These are phyloP conservation scores for Bothrops jararaca DNA, from an alignment of 2,113 vertebrate genomes.

Conservation along the genomic window DNA sequence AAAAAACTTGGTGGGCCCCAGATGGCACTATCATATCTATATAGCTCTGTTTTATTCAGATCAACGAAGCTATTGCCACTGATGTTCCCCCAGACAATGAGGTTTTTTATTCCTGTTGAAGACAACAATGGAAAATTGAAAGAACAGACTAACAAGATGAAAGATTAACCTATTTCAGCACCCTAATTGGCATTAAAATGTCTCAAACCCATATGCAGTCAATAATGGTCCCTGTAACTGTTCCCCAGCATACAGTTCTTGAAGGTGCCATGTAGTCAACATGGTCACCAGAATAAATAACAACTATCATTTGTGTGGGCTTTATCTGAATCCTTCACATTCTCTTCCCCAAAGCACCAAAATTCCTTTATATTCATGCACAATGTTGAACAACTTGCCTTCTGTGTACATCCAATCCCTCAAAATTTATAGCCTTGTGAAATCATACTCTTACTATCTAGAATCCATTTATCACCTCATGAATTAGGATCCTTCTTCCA, in stretches of 20 bases:
- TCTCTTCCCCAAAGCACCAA: background rate
- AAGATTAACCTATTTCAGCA: background rate
- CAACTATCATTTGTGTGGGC: constrained; percentile 8
- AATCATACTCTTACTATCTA: background rate
- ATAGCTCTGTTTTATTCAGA: constrained; percentile 80
- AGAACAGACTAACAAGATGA: background rate
- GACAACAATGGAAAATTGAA: constrained; percentile 36
- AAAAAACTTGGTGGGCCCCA: constrained; percentile 78
- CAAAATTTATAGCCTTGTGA: background rate
- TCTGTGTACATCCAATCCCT: background rate
- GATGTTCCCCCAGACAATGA: constrained; percentile 93
- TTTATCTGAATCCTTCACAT: background rate
- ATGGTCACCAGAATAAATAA: background rate
- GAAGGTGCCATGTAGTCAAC: background rate
- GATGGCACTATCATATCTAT: constrained; percentile 75
- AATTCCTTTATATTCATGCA: background rate
- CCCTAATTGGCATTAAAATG: background rate
- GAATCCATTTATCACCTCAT: background rate
- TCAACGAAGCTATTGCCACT: constrained; percentile 81
- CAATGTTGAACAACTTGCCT: background rate
- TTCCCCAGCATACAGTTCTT: background rate
- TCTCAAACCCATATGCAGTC: background rate
- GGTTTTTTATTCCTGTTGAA: constrained; percentile 77
- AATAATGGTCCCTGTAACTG: background rate
- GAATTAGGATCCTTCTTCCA: background rate